These are phyloP conservation scores for Amorpha juglandis DNA, from an alignment of 2,888 invertebrate species.

Conservation along the genomic window DNA sequence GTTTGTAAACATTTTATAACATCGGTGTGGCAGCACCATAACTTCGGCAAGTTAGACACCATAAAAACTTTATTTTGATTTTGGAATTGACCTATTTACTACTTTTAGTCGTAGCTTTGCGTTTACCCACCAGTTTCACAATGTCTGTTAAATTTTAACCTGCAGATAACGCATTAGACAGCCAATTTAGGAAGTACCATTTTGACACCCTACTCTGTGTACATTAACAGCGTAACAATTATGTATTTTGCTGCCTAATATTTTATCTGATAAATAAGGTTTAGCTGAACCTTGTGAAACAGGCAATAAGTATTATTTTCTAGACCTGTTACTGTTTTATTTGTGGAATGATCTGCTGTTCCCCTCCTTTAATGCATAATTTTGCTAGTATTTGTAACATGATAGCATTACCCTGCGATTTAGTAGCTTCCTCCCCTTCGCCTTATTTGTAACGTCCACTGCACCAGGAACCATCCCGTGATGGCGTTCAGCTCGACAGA, in stretches of 20 bases:
- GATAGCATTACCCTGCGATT: neutral
- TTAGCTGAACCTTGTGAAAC: no score
- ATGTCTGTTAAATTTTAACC: no score
- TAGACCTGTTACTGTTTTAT: neutral
- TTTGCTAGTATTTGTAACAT: slow-evolving; percentile 6
- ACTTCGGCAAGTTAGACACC: slow-evolving; percentile 11
- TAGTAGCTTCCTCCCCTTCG: neutral
- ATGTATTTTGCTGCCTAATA: no score
- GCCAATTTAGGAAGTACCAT: no score
- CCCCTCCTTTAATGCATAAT: neutral
- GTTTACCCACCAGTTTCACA: neutral
- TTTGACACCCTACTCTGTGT: no score
- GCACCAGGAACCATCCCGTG: neutral
- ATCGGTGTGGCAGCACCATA: no score
- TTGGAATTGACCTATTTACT: neutral
- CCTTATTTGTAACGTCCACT: neutral
- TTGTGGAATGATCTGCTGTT: neutral
- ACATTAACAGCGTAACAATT: no score
- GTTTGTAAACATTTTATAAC: no score
- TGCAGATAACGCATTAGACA: no score
- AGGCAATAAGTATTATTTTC: no score
- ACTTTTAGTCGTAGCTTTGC: slow-evolving; percentile 1
- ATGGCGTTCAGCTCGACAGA: neutral
- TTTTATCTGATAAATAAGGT: no score
- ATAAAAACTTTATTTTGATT: neutral